Evolutionary conservation across 2,797 vertebrate species (phyloP), one percentile per base, ranked within the genome.

Genomic region (Sciurus carolinensis): DNA sequence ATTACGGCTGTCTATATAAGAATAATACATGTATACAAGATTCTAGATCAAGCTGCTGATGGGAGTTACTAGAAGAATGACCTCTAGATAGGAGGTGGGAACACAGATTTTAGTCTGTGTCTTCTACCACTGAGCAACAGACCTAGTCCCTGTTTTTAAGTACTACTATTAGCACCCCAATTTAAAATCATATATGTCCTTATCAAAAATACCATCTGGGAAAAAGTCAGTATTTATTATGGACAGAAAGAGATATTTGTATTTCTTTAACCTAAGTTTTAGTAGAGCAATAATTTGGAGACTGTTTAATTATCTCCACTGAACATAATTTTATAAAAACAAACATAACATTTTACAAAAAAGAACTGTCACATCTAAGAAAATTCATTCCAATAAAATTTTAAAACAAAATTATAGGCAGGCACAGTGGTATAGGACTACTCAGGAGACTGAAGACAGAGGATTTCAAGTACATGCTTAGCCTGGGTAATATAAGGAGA

Each of bases 221-320:
- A 24, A 94, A 59, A 94, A 97, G 36, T 36, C 36, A 36, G 87
- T 64, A 87, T 84, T 62, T 95, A 52, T 89, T 86, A 95, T 36
- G 26, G 50, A 84, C 7, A 88, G 66, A 83, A 79, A 83, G 36
- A 96, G 30, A 64, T 76, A 76, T 59, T 62, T 92, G 9, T 39
- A 92, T 44, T 92, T 95, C 71, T 88, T 75, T 93, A 84, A 81
- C 26, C 62, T 77, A 83, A 76, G 17, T 28, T 95, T 90, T 91
- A 92, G 90, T 33, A 91, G 42, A 79, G 89, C 33, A 89, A 42
- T 84, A 91, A 96, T 95, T 36, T 91, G 44, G 24, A 95, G 59
- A 69, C 26, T 92, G 59, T 50, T 66, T 84, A 80, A 89, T 69
- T 83, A 67, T 7, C 42, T 75, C 33, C 33, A 79, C 52, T 84